Evolutionary conservation across 2,113 vertebrate species (phyloP), one percentile per base, ranked within the genome.

Genomic region (Xiphophorus maculatus): DNA sequence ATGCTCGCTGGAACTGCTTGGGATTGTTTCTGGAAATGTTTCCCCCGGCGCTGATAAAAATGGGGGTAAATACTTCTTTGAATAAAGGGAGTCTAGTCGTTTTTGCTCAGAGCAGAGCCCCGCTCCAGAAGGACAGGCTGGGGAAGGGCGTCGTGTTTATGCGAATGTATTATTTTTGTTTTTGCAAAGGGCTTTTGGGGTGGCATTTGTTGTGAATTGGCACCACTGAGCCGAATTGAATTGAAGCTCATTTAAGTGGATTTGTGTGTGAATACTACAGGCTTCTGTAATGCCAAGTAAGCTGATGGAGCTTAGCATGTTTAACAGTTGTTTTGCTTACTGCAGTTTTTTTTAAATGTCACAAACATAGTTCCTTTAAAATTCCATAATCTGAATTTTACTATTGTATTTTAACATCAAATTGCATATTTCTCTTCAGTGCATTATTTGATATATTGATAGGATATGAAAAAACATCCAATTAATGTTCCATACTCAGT

Each of bases 41-140:
- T 81, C 84, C 82, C 84, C n/a, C 0, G 79, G 73, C 30, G 81
- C 71, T 73, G 71, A 86, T 87, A 72, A 73, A 51, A 80, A 68
- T 28, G 30, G 63, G 64, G 25, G 35, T 69, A 28, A n/a, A 7
- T 25, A 58, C 51, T n/a, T 48, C 27, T 51, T 40, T 3, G 2
- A 30, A 77, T 65, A 60, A 60, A 54, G 62, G 17, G 27, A 68
- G 35, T n/a, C 66, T 30, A 62, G 6, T 37, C 0, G 35, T 12
- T 68, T 9, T 11, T 44, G n/a, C 48, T 22, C 14, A 48, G 29
- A 48, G 64, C 48, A 22, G 33, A 63, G 28, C 28, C 63, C 51
- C 13, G 76, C 44, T 19, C 17, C 44, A 48, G 44, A 48, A 48
- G 15, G 44, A 48, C 44, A 17, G 3, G 44, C 44, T 48, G 44